Percentiles rank a stretch among this genome's conserved stretches.
Conservation (phyloP, 2,888 invertebrate species). For the Eupeodes latifasciatus region DNA sequence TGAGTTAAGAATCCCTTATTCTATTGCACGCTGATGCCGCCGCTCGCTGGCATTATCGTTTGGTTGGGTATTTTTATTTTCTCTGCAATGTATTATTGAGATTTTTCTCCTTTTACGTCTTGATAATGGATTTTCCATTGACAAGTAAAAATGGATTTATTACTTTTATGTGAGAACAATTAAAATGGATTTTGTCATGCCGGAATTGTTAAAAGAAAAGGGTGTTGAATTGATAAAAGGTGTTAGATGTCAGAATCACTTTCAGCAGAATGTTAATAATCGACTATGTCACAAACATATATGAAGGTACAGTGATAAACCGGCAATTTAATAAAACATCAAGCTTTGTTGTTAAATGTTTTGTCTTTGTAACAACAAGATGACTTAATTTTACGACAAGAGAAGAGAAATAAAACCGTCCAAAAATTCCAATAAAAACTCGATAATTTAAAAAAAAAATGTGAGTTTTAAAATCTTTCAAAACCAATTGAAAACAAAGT, state of each 20-base stretch:
- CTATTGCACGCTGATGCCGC: conserved; percentile 25
- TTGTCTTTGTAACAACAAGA: neutral
- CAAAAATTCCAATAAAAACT: neutral
- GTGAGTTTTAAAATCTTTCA: too few species aligned
- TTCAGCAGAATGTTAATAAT: conserved; percentile 8
- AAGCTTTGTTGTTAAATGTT: conserved; percentile 2
- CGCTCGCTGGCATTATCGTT: neutral
- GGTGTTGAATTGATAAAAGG: conserved; percentile 63
- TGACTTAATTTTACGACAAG: conserved; percentile 4
- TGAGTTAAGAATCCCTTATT: conserved; percentile 49
- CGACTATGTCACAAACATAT: conserved; percentile 35
- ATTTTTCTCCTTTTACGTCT: conserved; percentile 45
- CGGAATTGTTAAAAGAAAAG: neutral
- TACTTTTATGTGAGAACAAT: conserved; percentile 66
- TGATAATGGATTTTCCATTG: conserved; percentile 51
- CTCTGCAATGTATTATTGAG: conserved; percentile 49
- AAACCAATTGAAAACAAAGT: too few species aligned
- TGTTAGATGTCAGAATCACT: conserved; percentile 40
- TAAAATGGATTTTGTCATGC: conserved; percentile 57
- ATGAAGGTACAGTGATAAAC: neutral
- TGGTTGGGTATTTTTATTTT: conserved; percentile 15
- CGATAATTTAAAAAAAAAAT: too few species aligned
- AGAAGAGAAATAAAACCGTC: conserved; percentile 7
- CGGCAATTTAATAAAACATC: neutral
- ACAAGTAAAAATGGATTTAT: conserved; percentile 75